phyloP scores from a whole-genome alignment of 35 echinoderm and acorn worm genomes.

The Apostichopus parvimensis region DNA sequence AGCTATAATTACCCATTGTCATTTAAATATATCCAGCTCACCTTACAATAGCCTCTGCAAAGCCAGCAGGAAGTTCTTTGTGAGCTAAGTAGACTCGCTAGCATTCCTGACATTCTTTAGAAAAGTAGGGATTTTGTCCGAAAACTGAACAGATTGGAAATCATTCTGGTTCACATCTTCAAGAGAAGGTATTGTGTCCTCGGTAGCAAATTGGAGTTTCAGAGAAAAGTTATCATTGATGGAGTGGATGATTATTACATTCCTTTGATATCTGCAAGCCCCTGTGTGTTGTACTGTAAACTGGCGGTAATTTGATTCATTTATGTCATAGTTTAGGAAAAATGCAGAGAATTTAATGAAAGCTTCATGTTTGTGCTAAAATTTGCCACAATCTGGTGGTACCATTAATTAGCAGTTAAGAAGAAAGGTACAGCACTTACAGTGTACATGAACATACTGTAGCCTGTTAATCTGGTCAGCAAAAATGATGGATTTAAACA shows the following conservation, averaged over 20 bases:
- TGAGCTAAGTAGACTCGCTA: neutral
- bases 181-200: neutral
- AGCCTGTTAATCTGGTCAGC: no score
- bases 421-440: no score
- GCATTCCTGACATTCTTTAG: slow-evolving; percentile 23
- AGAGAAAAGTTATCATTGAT: neutral
- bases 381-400: no score
- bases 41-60: neutral
- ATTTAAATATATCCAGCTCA: neutral
- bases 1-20: neutral
- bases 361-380: no score
- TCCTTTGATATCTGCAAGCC: neutral
- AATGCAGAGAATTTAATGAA: no score
- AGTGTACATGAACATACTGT: no score
- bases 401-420: no score
- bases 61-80: neutral
- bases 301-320: no score
- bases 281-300: no score
- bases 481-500: no score
- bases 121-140: neutral
- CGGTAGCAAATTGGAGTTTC: neutral
- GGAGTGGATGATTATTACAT: neutral
- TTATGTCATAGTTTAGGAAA: no score
- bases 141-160: neutral
- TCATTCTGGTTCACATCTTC: neutral